Evolutionary conservation across 1,140 invertebrate genomes (phyloP).

Genomic region (Sitobion miscanthi): DNA sequence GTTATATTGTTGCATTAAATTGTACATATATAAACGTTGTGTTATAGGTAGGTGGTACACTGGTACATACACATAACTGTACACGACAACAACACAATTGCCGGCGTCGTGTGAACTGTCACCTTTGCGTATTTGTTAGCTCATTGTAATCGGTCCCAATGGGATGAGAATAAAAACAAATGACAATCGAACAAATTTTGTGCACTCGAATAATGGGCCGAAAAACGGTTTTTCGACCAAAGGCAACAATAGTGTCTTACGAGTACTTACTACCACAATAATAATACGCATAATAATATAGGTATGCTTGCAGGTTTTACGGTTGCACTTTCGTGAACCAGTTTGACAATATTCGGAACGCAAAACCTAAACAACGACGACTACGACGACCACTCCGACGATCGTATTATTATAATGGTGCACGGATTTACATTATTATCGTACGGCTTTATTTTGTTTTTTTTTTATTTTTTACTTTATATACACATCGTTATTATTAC

Average conservation of each 20-base stretch:
- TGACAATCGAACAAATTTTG: not conserved
- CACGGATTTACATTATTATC: constrained; percentile 37
- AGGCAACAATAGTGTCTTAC: not conserved
- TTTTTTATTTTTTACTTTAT: not conserved
- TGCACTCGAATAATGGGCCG: not conserved
- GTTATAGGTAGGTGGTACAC: not conserved
- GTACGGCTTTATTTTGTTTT: not conserved
- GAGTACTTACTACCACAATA: too few species aligned
- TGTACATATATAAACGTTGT: not conserved
- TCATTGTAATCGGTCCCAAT: not conserved
- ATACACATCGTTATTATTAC: constrained; percentile 24
- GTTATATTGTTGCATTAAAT: not conserved
- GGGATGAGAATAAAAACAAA: not conserved
- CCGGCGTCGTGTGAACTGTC: not conserved
- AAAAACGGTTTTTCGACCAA: not conserved
- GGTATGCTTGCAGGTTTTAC: not conserved
- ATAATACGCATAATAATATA: not conserved
- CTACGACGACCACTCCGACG: too few species aligned
- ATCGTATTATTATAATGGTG: not conserved
- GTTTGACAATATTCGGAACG: not conserved
- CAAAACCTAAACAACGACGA: not conserved
- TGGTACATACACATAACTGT: not conserved
- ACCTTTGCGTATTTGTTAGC: not conserved
- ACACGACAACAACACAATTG: not conserved
- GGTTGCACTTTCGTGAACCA: not conserved